These are phyloP conservation scores for Andricus quercusramuli DNA, from an alignment of 2,888 invertebrate species.

Conservation along the genomic window DNA sequence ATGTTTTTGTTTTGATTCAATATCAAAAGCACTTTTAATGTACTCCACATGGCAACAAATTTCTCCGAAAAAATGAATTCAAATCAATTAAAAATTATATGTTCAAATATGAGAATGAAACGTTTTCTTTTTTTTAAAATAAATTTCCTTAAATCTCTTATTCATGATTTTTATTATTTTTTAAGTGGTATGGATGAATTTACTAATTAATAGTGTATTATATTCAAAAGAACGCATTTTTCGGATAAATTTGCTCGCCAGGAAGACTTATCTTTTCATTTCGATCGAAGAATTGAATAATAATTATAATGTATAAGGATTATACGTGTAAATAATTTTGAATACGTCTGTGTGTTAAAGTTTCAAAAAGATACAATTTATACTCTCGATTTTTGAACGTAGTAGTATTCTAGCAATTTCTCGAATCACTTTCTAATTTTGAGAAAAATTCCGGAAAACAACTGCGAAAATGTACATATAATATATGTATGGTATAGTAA, in stretches of 20 bases:
- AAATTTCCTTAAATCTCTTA: too few relatives aligned
- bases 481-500: not conserved
- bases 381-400: not conserved
- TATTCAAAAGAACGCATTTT: not conserved
- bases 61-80: not conserved
- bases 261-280: not conserved
- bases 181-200: not conserved
- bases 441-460: not conserved
- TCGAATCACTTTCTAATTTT: not conserved
- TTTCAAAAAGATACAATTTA: not conserved
- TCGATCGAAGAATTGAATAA: not conserved
- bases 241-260: not conserved
- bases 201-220: not conserved
- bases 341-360: constrained; percentile 2
- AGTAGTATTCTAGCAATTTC: not conserved
- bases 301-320: not conserved
- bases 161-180: not conserved
- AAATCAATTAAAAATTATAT: not conserved
- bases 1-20: not conserved
- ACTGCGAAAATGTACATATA: constrained; percentile 2
- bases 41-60: not conserved
- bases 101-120: not conserved
- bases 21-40: not conserved
- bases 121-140: too few relatives aligned
- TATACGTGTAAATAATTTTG: not conserved